phyloP scores from a whole-genome alignment of 2,797 vertebrate genomes.

The Huso huso region DNA sequence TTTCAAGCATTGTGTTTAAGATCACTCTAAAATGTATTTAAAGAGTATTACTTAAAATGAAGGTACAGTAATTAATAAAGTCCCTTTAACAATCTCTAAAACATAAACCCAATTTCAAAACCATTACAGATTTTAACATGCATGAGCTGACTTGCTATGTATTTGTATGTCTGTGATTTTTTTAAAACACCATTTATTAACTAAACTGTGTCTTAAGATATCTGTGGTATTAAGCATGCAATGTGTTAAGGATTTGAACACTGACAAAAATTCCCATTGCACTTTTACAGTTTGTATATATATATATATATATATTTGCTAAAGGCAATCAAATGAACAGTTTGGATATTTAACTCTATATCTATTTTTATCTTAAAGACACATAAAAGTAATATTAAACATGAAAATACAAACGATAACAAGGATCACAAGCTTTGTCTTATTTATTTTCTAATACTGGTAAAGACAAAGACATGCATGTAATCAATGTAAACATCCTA shows the following conservation, averaged over 20 bases:
- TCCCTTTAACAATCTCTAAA: conserved; percentile 69
- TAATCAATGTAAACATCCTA: background rate
- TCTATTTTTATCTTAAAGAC: too few relatives aligned
- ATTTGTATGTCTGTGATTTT: conserved; percentile 42
- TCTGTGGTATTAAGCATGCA: conserved; percentile 31
- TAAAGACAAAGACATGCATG: background rate
- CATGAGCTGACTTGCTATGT: conserved; percentile 54
- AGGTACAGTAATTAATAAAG: conserved; percentile 63
- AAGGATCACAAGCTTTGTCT: too few relatives aligned
- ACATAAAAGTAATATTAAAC: too few relatives aligned
- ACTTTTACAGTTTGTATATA: conserved; percentile 40
- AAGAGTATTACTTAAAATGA: conserved; percentile 51
- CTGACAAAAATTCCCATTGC: background rate
- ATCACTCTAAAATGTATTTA: conserved; percentile 57
- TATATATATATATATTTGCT: conserved; percentile 18
- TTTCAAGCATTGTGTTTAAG: conserved; percentile 36
- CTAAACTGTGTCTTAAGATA: conserved; percentile 26
- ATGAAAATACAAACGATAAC: too few relatives aligned
- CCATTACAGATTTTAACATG: conserved; percentile 50
- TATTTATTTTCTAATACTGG: too few relatives aligned
- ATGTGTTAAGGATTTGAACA: conserved; percentile 31
- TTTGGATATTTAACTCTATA: too few relatives aligned
- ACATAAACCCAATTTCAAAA: conserved; percentile 38
- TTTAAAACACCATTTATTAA: conserved; percentile 39
- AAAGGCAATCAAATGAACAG: background rate